A percentile compares a stretch with the other conserved stretches of the same genome.
Conservation (phyloP, 2,797 vertebrate genomes). For the Erpetoichthys calabaricus region DNA sequence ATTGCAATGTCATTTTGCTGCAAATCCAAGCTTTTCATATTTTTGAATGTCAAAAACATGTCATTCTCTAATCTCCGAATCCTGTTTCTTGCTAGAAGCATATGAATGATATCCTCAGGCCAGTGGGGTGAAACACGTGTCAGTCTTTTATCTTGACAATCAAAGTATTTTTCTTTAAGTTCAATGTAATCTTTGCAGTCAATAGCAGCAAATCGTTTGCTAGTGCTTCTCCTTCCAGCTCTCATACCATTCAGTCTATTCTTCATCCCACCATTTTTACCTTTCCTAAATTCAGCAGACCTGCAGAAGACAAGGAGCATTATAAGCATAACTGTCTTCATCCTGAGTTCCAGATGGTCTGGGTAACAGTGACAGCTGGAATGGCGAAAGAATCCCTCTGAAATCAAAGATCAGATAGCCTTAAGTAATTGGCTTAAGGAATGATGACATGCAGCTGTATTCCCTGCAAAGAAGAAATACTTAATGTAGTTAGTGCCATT, state of each 20-base stretch:
- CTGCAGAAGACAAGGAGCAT: constrained; percentile 59
- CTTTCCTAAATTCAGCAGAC: constrained; percentile 46
- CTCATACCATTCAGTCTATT: constrained; percentile 28
- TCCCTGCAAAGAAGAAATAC: constrained; percentile 26
- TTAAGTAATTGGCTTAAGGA: constrained; percentile 24
- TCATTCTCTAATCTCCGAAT: constrained; percentile 70
- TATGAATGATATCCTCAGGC: constrained; percentile 80
- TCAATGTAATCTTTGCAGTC: constrained; percentile 72
- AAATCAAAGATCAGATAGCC: constrained; percentile 26
- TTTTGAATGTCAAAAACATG: constrained; percentile 73
- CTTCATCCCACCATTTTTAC: constrained; percentile 31
- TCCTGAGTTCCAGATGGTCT: constrained; percentile 51
- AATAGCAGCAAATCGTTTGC: constrained; percentile 52
- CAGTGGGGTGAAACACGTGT: constrained; percentile 61
- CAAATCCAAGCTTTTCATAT: constrained; percentile 78
- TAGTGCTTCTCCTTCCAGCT: constrained; percentile 34
- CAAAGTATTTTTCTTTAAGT: constrained; percentile 76
- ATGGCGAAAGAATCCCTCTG: constrained; percentile 28
- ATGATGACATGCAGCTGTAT: constrained; percentile 40
- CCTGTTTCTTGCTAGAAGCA: constrained; percentile 79
- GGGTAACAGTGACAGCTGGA: constrained; percentile 31
- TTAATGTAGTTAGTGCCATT: background rate
- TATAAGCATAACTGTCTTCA: constrained; percentile 55
- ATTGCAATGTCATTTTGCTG: constrained; percentile 82
- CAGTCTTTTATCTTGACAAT: constrained; percentile 80